These are phyloP conservation scores for Lonchura striata DNA, from an alignment of 2,113 vertebrate genomes.

Conservation along the genomic window DNA sequence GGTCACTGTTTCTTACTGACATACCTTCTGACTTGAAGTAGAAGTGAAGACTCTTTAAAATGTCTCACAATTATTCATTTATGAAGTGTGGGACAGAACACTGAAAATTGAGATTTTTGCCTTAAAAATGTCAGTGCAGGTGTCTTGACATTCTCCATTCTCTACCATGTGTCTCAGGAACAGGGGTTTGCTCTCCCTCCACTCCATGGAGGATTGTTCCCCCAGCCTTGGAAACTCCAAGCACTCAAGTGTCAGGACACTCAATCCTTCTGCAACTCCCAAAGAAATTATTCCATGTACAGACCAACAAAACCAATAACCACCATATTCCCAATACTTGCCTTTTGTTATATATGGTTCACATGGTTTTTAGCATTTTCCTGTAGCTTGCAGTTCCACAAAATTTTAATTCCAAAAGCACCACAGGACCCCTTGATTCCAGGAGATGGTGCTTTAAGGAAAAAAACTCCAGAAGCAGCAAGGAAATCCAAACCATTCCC, in stretches of 20 bases:
- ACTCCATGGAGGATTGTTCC: not conserved
- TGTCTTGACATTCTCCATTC: constrained; percentile 15
- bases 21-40: not conserved
- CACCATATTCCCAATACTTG: not conserved
- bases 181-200: not conserved
- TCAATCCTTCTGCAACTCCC: not conserved
- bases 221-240: not conserved
- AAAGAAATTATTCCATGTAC: not conserved
- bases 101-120: constrained; percentile 26
- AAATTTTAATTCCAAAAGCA: not conserved
- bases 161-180: not conserved
- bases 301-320: not conserved
- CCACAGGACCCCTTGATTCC: not conserved
- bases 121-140: constrained; percentile 25
- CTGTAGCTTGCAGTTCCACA: not conserved
- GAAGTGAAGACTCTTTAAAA: not conserved
- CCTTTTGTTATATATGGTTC: not conserved
- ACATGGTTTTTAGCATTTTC: not conserved
- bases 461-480: not conserved
- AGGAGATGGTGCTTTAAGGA: not conserved
- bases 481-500: not conserved
- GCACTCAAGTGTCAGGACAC: not conserved
- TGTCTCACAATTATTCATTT: not conserved
- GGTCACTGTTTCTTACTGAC: not conserved
- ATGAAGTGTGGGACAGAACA: not conserved